phyloP scores from a whole-genome alignment of 2,113 vertebrate genomes.

The Pluvianellus socialis region DNA sequence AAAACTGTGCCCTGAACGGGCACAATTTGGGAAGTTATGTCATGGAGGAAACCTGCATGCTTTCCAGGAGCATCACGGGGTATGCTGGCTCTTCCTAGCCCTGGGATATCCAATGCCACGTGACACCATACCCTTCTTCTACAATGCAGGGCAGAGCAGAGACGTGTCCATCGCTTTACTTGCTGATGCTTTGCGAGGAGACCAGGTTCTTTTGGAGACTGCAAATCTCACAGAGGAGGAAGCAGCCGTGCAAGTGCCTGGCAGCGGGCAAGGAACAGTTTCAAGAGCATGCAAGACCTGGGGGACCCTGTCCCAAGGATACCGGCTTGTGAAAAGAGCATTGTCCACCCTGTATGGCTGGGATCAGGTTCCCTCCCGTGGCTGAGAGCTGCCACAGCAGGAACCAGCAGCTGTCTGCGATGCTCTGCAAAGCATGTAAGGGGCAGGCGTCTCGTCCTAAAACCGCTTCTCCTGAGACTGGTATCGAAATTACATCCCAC shows the following conservation, averaged over 20 bases:
- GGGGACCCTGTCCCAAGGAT: background rate
- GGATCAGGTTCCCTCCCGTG: slow-evolving; percentile 21
- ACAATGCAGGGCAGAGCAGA: background rate
- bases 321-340: background rate
- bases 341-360: background rate
- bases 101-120: accelerated
- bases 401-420: background rate
- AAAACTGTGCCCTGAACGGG: background rate
- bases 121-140: background rate
- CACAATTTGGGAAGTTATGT: background rate
- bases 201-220: background rate
- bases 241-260: background rate
- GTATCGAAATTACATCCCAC: accelerated
- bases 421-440: background rate
- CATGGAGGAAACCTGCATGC: background rate
- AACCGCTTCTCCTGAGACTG: background rate
- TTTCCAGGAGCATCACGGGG: accelerated
- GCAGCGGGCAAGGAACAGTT: background rate
- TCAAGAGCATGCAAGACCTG: background rate
- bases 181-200: background rate
- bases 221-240: background rate
- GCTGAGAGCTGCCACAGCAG: slow-evolving; percentile 33
- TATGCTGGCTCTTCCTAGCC: background rate
- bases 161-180: background rate
- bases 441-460: background rate